Evolutionary conservation across 2,113 vertebrate species (phyloP).

Genomic region (Tachycineta bicolor): DNA sequence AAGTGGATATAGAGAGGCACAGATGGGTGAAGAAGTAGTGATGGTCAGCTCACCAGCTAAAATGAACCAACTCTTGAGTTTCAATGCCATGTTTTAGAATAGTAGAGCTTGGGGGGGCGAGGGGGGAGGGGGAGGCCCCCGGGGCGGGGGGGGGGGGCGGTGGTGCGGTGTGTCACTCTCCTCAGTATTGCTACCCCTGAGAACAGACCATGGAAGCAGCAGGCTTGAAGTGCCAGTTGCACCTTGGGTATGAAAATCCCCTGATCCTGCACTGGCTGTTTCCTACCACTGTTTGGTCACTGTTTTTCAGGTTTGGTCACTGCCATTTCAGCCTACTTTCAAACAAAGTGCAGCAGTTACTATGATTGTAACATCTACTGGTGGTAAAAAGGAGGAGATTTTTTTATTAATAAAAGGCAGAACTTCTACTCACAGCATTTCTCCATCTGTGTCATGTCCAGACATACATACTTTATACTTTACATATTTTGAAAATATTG

Average conservation of each 20-base stretch:
- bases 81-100: not conserved
- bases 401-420: not conserved
- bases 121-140: too few relatives aligned
- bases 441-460: not conserved
- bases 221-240: not conserved
- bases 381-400: not conserved
- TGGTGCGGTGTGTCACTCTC: not conserved
- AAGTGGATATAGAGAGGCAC: not conserved
- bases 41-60: not conserved
- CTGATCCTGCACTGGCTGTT: not conserved
- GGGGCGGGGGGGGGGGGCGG: too few relatives aligned
- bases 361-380: not conserved
- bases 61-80: not conserved
- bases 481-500: not conserved
- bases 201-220: not conserved
- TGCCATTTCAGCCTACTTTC: not conserved
- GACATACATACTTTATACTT: not conserved
- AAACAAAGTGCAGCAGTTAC: not conserved
- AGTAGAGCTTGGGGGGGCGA: not conserved
- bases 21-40: not conserved
- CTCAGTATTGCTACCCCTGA: not conserved
- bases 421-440: not conserved
- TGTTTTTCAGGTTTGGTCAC: not conserved
- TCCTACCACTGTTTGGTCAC: not conserved
- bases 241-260: not conserved